Conservation (phyloP, 1,140 invertebrate genomes). For the Diprion similis region DNA sequence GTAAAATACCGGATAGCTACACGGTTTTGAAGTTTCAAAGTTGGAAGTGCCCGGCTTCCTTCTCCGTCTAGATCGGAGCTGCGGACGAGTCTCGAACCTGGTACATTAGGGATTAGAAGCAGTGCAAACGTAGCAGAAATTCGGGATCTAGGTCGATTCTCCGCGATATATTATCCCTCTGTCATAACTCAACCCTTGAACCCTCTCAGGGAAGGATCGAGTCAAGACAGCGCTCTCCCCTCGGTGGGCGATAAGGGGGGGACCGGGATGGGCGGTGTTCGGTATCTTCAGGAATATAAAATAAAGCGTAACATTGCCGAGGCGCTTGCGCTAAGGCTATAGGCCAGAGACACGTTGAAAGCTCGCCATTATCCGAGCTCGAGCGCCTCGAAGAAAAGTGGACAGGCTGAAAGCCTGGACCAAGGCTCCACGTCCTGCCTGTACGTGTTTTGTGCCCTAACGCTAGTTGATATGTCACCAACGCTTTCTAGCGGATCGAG, state of each 20-base stretch:
- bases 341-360: neutral
- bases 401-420: neutral
- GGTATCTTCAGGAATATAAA: neutral
- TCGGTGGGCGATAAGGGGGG: neutral
- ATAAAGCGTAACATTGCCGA: neutral
- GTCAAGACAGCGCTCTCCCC: neutral
- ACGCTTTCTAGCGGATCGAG: neutral
- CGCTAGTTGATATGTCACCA: neutral
- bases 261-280: neutral
- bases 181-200: neutral
- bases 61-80: too few species aligned
- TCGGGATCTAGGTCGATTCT: neutral
- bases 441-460: neutral
- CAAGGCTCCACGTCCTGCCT: neutral
- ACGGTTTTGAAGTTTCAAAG: too few species aligned
- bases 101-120: neutral
- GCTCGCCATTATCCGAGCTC: neutral
- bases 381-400: neutral
- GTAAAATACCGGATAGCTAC: too few species aligned
- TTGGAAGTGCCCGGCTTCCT: too few species aligned
- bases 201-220: neutral
- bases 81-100: too few species aligned
- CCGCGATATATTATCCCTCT: neutral
- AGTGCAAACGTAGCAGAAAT: neutral
- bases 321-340: neutral